Base-by-base conservation (phyloP, 2,797 vertebrate genomes). In the Crenichthys baileyi region DNA sequence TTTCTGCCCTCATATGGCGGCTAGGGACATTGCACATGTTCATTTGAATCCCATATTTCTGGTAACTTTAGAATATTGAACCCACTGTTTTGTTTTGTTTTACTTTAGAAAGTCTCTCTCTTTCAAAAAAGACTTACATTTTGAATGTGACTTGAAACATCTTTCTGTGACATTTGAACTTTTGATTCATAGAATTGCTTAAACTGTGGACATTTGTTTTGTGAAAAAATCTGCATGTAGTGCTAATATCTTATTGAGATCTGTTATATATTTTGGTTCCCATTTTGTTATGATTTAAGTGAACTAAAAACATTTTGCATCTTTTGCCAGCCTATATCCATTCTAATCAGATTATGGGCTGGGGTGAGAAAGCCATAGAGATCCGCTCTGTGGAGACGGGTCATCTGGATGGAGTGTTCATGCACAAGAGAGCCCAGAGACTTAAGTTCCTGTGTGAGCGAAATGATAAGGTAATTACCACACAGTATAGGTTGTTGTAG, bases 301-400 rank as follows among this genome's bases (percentile, higher is more conserved):
- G 26, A 4, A 68, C 41, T 44, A 44, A n/a, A 70, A 48, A 46
- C 12, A n/a, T 0, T 46, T 26, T 70, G 13, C 24, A 48, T 18
- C 67, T 70, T 61, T 79, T 70, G 78, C 5, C 88, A 97, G 97
- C 97, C 73, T 97, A 97, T 88, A 97, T 97, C 95, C 97, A 97
- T 93, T 98, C 97, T 73, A 98, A 98, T 90, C 97, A 98, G 95
- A 98, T 98, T 71, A 98, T 98, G 97, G 97, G 97, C 86, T 98
- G 97, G 97, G 97, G 97, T 0, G 97, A 98, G 94, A 98, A 98
- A 93, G 97, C 97, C 94, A 98, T 98, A 74, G 97, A 98, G 94
- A 98, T 98, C 94, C 97, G 97, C 83, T 97, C 97, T 0, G 97
- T 98, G 90, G 97, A 98, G 94, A 98, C 97, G 0, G 97, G 97